phyloP scores from a whole-genome alignment of 2,888 invertebrate genomes.

The Ypsolopha sequella region DNA sequence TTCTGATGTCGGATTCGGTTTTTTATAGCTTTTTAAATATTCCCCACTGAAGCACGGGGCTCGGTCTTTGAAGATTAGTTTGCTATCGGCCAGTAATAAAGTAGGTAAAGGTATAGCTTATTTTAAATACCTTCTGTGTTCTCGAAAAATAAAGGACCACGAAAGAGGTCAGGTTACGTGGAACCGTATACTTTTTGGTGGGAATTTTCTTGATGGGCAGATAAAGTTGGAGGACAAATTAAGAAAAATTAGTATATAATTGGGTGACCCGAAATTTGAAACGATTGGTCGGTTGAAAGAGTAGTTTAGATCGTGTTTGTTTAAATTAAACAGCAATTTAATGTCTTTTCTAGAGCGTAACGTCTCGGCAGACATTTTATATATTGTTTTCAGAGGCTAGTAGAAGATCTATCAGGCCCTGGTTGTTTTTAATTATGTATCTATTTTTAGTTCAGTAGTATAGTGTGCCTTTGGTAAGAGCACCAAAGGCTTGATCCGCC shows the following conservation, averaged over 20 bases:
- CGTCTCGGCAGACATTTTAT: too few species aligned
- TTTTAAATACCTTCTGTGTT: conserved; percentile 10
- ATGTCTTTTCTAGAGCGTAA: too few species aligned
- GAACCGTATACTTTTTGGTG: conserved; percentile 22
- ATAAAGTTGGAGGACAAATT: conserved; percentile 19
- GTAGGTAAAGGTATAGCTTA: conserved; percentile 36
- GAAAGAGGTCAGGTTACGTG: conserved; percentile 11
- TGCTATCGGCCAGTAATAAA: conserved; percentile 56
- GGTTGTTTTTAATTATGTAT: too few species aligned
- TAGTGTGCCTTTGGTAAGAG: too few species aligned
- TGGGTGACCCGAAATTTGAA: neutral
- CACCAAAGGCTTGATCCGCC: too few species aligned
- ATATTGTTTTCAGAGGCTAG: too few species aligned
- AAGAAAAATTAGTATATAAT: conserved; percentile 12
- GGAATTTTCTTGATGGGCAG: conserved; percentile 23
- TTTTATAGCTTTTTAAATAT: conserved; percentile 64
- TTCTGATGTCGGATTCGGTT: conserved; percentile 38
- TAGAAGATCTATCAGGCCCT: too few species aligned
- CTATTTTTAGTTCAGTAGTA: too few species aligned
- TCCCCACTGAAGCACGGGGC: conserved; percentile 24
- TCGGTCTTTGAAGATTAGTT: conserved; percentile 50
- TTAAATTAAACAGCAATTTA: neutral
- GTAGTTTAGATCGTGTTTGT: neutral
- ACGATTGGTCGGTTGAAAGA: conserved; percentile 1
- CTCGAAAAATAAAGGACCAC: conserved; percentile 8